phyloP scores from a whole-genome alignment of 2,797 vertebrate genomes.

The Rhynchotus rufescens region DNA sequence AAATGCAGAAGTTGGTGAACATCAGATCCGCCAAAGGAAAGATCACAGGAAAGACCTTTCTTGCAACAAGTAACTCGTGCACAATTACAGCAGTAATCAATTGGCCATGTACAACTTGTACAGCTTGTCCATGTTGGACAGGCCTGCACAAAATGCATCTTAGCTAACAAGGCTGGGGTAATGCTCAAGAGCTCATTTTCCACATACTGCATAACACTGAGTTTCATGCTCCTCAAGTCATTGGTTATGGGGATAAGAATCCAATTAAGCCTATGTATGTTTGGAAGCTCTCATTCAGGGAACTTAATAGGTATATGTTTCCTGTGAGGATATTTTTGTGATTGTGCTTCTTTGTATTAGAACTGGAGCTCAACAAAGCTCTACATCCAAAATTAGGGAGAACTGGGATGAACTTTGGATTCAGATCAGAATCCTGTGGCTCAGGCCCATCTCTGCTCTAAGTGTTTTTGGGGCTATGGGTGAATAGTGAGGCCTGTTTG shows the following conservation, averaged over 20 bases:
- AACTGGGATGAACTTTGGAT: not conserved
- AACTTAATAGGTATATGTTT: not conserved
- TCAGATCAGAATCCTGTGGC: not conserved
- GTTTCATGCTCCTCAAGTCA: conserved; percentile 42
- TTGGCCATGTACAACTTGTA: not conserved
- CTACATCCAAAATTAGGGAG: not conserved
- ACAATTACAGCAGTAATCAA: not conserved
- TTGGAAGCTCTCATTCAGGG: conserved; percentile 6
- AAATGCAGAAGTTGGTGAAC: conserved; percentile 28
- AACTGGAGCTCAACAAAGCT: not conserved
- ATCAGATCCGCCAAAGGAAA: not conserved
- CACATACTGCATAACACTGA: not conserved
- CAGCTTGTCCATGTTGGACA: not conserved
- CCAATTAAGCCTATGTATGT: conserved; percentile 23
- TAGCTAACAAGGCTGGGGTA: not conserved
- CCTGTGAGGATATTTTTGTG: not conserved
- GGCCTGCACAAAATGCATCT: not conserved
- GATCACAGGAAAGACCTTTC: conserved; percentile 1
- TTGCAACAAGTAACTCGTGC: not conserved
- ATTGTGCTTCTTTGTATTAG: not conserved
- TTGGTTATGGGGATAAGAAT: conserved; percentile 50
- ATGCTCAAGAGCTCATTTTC: conserved; percentile 11
- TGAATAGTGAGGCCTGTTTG: not conserved
- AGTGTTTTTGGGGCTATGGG: not conserved
- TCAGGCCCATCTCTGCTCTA: not conserved